Base-by-base conservation (phyloP, 2,888 invertebrate species). In the Nezara viridula region DNA sequence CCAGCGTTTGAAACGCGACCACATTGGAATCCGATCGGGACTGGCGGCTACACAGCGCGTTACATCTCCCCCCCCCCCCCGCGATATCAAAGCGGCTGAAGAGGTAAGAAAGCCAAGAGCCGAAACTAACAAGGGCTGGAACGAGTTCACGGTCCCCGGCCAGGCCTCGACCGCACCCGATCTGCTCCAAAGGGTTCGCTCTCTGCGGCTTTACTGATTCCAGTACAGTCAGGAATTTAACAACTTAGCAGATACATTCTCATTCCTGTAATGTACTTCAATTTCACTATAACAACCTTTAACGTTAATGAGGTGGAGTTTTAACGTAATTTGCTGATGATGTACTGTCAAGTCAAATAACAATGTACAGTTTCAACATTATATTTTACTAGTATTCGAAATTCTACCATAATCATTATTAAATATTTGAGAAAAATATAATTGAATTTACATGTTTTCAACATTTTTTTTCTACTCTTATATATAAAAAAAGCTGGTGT, bases 71-170 rank as follows among this genome's bases (percentile, higher is more conserved):
- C n/a, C n/a, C n/a, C n/a, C n/a, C n/a, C n/a, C n/a, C 9, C 7
- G 7, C 40, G 9, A 37, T 40, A 77, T 81, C 81, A 44, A 81
- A 81, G 81, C 24, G 81, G 19, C 4, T n/a, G 81, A 81, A 47
- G 81, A 81, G 81, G 44, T 16, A 44, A 44, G 81, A 44, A 44
- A 24, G 81, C 81, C 44, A 81, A 81, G 81, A 81, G 44, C 81
- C 81, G 81, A 81, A 81, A 81, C 81, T 81, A 81, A 81, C 81
- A 81, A 81, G 81, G 44, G 81, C 27, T 40, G 77, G 37, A 52
- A 86, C 52, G 86, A 37, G 52, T 86, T 55, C 55, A 55, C 50
- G 86, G 44, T 55, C 50, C 60, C 44, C 60, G n/a, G 86, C 52
- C 24, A 37, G 40, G 55, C 50, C 50, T 14, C 24, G 60, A 32